These are phyloP conservation scores for Trochalopteron elliotii DNA, from an alignment of 2,113 vertebrate species.

Conservation along the genomic window DNA sequence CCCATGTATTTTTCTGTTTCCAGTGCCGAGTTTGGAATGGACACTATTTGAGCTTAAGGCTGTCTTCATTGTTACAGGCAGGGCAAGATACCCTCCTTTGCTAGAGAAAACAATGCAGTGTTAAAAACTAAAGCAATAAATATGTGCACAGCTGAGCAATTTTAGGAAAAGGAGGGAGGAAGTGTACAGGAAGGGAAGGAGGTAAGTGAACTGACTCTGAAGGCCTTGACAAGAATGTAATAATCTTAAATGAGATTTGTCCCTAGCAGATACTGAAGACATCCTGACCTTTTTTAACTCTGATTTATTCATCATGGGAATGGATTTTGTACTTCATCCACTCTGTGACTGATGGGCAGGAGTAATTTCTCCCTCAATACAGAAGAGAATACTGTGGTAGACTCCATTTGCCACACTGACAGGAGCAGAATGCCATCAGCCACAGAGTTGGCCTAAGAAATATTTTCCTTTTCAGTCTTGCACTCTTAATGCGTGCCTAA, in stretches of 20 bases:
- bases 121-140: background rate
- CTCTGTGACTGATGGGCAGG: constrained; percentile 28
- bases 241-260: constrained; percentile 51
- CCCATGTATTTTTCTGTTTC: background rate
- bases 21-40: background rate
- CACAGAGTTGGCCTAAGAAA: constrained; percentile 18
- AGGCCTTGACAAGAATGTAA: constrained; percentile 29
- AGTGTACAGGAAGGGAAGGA: background rate
- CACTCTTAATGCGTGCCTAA: background rate
- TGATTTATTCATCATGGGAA: constrained; percentile 52
- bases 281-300: constrained; percentile 54
- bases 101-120: background rate
- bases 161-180: background rate
- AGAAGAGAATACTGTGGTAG: background rate
- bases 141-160: background rate
- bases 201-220: background rate
- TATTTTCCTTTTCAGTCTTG: constrained; percentile 37
- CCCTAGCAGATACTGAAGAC: constrained; percentile 27
- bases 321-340: constrained; percentile 36
- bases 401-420: constrained; percentile 60
- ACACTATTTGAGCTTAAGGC: background rate
- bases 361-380: constrained; percentile 58
- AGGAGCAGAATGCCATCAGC: constrained; percentile 42
- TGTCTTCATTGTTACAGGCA: background rate
- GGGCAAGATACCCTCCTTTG: background rate